Percentiles rank a stretch among this genome's conserved stretches.
phyloP scores from a whole-genome alignment of 2,113 vertebrate species.

The Toxotes jaculatrix region DNA sequence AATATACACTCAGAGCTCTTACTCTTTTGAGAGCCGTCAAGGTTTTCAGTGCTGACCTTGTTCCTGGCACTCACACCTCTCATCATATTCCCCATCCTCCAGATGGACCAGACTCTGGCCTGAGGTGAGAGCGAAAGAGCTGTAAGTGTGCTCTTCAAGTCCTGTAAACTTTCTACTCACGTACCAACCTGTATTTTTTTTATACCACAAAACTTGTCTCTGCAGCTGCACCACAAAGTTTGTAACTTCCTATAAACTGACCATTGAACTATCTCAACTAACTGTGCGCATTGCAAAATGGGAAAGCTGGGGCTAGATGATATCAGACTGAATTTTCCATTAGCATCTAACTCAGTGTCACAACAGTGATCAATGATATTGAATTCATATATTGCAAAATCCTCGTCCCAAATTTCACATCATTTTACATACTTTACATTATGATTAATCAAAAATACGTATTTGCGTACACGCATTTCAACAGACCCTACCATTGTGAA shows the following conservation, averaged over 20 bases:
- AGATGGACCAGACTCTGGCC: slow-evolving; percentile 43
- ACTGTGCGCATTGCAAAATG: slow-evolving; percentile 43
- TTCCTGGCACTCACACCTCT: slow-evolving; percentile 27
- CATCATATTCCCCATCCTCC: slow-evolving; percentile 83
- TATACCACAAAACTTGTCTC: neutral
- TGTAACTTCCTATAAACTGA: slow-evolving; percentile 58
- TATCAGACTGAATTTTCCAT: slow-evolving; percentile 67
- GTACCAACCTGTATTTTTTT: neutral
- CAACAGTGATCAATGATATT: neutral
- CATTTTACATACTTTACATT: neutral
- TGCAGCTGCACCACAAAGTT: neutral
- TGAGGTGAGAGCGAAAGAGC: slow-evolving; percentile 24
- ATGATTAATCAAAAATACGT: neutral
- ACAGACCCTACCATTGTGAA: neutral
- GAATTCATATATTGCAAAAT: slow-evolving; percentile 15
- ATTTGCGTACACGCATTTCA: neutral
- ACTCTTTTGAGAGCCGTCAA: slow-evolving; percentile 68
- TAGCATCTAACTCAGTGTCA: neutral
- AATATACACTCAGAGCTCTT: slow-evolving; percentile 9
- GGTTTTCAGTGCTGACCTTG: slow-evolving; percentile 12
- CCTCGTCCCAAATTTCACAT: neutral
- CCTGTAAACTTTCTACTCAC: neutral
- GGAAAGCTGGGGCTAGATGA: slow-evolving; percentile 75
- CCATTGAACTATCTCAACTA: slow-evolving; percentile 36
- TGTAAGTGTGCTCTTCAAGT: neutral